Evolutionary conservation across 2,113 vertebrate species (phyloP).

Genomic region (Hepsetus odoe): DNA sequence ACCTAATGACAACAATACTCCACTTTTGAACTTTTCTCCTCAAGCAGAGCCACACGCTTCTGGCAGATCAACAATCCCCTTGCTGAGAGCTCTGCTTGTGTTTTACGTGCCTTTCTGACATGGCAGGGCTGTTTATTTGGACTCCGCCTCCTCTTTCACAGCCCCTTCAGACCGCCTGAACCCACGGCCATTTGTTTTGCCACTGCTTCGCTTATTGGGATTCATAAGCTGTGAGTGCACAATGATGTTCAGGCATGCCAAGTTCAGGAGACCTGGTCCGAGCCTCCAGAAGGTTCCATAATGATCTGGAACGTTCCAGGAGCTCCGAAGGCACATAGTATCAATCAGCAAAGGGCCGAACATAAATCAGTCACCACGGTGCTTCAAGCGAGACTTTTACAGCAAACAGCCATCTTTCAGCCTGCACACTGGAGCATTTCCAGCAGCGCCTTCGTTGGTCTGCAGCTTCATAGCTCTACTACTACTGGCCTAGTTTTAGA

Average conservation of each 20-base stretch:
- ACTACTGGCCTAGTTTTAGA: too few relatives aligned
- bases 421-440: too few relatives aligned
- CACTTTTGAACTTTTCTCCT: background rate
- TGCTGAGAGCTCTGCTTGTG: background rate
- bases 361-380: background rate
- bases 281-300: slow-evolving; percentile 9
- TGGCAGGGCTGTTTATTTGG: background rate
- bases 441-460: too few relatives aligned
- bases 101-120: background rate
- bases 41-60: background rate
- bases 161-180: background rate
- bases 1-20: background rate
- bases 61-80: background rate
- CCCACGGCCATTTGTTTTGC: background rate
- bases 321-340: slow-evolving; percentile 17
- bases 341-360: slow-evolving; percentile 13
- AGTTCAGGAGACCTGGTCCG: slow-evolving; percentile 10
- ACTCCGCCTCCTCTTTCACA: background rate
- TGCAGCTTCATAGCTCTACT: too few relatives aligned
- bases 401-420: background rate
- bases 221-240: slow-evolving; percentile 3
- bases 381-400: background rate
- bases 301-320: slow-evolving; percentile 31
- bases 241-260: background rate
- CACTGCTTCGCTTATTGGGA: background rate